Conservation (phyloP, 37 sponge, comb jelly and placozoan genomes). For the Diacarnus erythraeanus region DNA sequence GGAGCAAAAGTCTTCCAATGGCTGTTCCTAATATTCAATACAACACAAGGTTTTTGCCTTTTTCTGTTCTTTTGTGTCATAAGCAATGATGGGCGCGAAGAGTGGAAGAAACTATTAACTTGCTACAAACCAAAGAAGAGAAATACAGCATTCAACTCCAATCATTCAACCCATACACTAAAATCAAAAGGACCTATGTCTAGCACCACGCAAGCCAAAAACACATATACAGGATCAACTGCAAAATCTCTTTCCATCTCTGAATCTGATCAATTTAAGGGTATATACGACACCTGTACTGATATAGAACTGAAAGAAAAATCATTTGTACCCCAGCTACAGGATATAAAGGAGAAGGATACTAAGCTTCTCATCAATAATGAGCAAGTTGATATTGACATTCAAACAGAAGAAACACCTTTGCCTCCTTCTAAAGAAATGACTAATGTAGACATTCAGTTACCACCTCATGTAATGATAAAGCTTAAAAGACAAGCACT, state of each 20-base stretch:
- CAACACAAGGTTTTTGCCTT: slow-evolving; percentile 60
- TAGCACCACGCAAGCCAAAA: neutral
- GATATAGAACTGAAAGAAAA: neutral
- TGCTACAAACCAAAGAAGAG: neutral
- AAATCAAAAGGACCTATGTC: neutral
- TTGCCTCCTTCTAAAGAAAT: no score
- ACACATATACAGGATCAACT: neutral
- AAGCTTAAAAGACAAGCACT: neutral
- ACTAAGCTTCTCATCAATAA: neutral
- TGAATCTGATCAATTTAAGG: neutral
- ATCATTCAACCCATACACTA: neutral
- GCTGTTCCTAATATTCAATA: slow-evolving; percentile 62
- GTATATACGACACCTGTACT: neutral
- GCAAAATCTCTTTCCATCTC: neutral
- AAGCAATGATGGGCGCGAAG: slow-evolving; percentile 22
- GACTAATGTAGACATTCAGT: neutral
- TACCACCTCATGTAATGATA: neutral
- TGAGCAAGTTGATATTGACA: neutral
- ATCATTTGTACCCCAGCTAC: neutral
- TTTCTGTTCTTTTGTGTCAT: slow-evolving; percentile 61
- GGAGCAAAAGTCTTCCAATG: slow-evolving; percentile 43
- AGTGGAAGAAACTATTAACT: slow-evolving; percentile 34
- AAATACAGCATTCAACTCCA: neutral
- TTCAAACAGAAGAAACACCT: neutral
- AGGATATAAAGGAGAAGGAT: neutral